Evolutionary conservation across 2,797 vertebrate genomes (phyloP).

Genomic region (Valencia hispanica): DNA sequence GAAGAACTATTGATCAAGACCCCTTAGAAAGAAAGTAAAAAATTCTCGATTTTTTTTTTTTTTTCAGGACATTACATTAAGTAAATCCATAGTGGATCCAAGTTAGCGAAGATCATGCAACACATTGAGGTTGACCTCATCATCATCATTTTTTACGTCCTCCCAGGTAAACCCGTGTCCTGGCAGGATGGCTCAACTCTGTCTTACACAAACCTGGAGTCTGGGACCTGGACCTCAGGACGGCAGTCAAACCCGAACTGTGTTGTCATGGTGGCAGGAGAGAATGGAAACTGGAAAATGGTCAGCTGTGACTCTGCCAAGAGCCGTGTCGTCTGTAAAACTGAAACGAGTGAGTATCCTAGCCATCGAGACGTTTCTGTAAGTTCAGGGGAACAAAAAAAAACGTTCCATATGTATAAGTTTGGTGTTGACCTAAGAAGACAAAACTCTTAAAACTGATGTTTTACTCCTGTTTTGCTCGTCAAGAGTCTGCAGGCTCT

Average conservation of each 20-base stretch:
- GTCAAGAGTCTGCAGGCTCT: conserved; percentile 67
- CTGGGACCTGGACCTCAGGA: neutral
- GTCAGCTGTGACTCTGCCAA: conserved; percentile 79
- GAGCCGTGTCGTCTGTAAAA: conserved; percentile 91
- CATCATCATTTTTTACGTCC: neutral
- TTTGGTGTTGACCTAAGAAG: neutral
- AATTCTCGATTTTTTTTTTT: neutral
- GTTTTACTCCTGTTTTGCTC: neutral
- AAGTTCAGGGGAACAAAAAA: neutral
- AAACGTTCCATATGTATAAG: neutral
- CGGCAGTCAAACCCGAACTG: conserved; percentile 66
- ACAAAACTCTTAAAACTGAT: neutral
- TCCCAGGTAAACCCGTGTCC: conserved; percentile 63
- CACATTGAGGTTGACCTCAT: neutral
- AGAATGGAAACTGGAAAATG: conserved; percentile 83
- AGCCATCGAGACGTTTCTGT: neutral
- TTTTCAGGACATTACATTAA: neutral
- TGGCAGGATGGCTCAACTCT: conserved; percentile 89
- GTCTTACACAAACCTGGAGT: conserved; percentile 86
- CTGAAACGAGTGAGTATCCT: conserved; percentile 80
- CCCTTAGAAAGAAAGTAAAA: neutral
- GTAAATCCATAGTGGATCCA: neutral
- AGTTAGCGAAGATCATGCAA: neutral
- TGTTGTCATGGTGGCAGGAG: conserved; percentile 82
- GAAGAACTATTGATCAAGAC: neutral